These are phyloP conservation scores for Periphyllus acericola DNA, from an alignment of 2,888 invertebrate genomes.

Conservation along the genomic window DNA sequence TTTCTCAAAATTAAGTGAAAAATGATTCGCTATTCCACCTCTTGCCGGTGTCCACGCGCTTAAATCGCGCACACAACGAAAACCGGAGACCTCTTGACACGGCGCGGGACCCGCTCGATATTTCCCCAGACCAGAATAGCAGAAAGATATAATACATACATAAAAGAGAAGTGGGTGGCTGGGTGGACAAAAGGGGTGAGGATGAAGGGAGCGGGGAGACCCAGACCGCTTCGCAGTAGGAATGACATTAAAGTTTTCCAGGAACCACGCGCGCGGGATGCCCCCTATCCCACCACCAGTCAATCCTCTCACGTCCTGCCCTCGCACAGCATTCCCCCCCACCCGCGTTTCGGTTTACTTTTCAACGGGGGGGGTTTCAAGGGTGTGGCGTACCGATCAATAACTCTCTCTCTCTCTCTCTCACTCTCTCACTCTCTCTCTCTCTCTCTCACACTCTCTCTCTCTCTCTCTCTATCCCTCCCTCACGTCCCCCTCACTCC, in stretches of 20 bases:
- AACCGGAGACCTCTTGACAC: slow-evolving; percentile 56
- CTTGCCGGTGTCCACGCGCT: slow-evolving; percentile 15
- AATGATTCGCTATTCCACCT: slow-evolving; percentile 24
- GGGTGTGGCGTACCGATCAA: slow-evolving; percentile 62
- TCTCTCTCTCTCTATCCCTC: neutral
- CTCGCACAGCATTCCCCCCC: slow-evolving; percentile 14
- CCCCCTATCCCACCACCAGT: slow-evolving; percentile 3
- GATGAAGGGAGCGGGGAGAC: slow-evolving; percentile 46
- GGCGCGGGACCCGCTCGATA: slow-evolving; percentile 54
- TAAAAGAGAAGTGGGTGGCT: slow-evolving; percentile 57
- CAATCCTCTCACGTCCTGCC: neutral
- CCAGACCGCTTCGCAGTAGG: slow-evolving; percentile 61
- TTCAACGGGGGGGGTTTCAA: slow-evolving; percentile 55
- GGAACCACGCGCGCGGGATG: slow-evolving; percentile 50
- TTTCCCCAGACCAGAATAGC: slow-evolving; percentile 49
- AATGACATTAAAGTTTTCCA: slow-evolving; percentile 62
- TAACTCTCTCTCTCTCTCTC: slow-evolving; percentile 47
- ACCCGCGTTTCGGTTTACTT: slow-evolving; percentile 47
- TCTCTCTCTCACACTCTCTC: neutral
- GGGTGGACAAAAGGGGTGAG: slow-evolving; percentile 36
- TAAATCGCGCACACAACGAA: slow-evolving; percentile 33
- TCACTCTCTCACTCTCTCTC: slow-evolving; percentile 23
- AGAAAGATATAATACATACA: slow-evolving; percentile 56
- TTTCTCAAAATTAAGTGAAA: neutral
- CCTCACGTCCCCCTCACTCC: neutral